These are phyloP conservation scores for Cryptophagus acutangulus DNA, from an alignment of 2,888 invertebrate species.

Conservation along the genomic window DNA sequence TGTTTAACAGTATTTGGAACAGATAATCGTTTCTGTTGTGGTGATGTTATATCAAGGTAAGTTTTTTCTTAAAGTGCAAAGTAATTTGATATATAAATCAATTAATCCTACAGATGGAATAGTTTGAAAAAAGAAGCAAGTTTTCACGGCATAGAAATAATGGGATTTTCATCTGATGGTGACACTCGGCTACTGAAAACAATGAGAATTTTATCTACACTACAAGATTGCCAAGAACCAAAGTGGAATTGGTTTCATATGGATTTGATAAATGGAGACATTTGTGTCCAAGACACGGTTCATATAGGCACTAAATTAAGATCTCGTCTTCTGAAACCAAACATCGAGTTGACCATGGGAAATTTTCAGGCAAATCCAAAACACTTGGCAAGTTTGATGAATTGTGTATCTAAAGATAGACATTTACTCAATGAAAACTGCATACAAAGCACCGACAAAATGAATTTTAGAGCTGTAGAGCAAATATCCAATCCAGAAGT, in stretches of 20 bases:
- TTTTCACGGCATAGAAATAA: not conserved
- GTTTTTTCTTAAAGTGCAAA: too few relatives aligned
- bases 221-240: not conserved
- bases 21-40: too few relatives aligned
- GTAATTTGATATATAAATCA: too few relatives aligned
- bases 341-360: slow-evolving; percentile 5
- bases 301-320: not conserved
- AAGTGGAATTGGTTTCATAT: not conserved
- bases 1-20: too few relatives aligned
- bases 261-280: not conserved
- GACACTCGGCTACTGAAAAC: not conserved
- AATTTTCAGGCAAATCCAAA: slow-evolving; percentile 7
- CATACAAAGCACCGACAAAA: slow-evolving; percentile 16
- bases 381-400: slow-evolving; percentile 9
- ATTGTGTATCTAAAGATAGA: slow-evolving; percentile 8
- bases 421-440: slow-evolving; percentile 15
- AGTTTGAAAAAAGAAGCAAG: not conserved
- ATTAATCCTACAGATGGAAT: too few relatives aligned
- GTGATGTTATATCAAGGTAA: too few relatives aligned
- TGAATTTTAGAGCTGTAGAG: slow-evolving; percentile 2
- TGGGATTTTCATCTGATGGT: not conserved
- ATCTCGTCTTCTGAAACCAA: not conserved
- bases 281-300: not conserved
- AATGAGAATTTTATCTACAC: not conserved
- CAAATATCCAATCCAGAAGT: slow-evolving; percentile 12